Percentiles rank a stretch among this genome's conserved stretches.
Evolutionary conservation across 2,113 vertebrate genomes (phyloP).

Genomic region (Megaptera novaeangliae): DNA sequence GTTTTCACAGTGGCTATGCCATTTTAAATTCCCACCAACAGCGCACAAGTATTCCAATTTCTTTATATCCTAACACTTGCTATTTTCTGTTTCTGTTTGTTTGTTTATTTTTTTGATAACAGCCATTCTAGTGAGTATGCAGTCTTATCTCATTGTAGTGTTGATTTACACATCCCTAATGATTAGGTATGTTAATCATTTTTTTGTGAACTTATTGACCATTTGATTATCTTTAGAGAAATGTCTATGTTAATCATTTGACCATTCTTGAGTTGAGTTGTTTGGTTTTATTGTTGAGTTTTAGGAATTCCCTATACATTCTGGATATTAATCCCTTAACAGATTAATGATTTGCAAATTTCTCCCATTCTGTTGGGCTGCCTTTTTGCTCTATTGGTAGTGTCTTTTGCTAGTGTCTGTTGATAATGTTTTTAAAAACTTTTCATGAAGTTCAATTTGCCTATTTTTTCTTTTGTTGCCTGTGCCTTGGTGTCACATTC

Average conservation of each 20-base stretch:
- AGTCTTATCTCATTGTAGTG: neutral
- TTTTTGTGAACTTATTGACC: neutral
- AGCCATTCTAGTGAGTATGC: neutral
- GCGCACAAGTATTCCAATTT: neutral
- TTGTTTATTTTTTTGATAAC: neutral
- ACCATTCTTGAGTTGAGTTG: neutral
- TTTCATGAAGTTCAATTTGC: neutral
- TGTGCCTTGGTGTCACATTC: neutral
- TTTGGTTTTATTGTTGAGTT: neutral
- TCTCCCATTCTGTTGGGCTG: neutral
- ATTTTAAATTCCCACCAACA: neutral
- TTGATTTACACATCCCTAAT: neutral
- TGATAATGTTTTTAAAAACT: neutral
- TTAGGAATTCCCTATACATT: neutral
- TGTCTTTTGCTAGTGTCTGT: neutral
- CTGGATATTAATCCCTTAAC: neutral
- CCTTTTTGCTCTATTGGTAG: neutral
- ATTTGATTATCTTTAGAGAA: neutral
- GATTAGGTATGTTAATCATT: neutral
- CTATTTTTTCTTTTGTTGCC: neutral
- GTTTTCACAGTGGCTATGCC: neutral
- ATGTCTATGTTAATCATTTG: neutral
- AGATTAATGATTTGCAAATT: neutral
- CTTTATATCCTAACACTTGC: neutral
- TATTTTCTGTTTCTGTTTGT: neutral